Conservation (phyloP, 2,888 invertebrate genomes). For the Rotaria socialis region DNA sequence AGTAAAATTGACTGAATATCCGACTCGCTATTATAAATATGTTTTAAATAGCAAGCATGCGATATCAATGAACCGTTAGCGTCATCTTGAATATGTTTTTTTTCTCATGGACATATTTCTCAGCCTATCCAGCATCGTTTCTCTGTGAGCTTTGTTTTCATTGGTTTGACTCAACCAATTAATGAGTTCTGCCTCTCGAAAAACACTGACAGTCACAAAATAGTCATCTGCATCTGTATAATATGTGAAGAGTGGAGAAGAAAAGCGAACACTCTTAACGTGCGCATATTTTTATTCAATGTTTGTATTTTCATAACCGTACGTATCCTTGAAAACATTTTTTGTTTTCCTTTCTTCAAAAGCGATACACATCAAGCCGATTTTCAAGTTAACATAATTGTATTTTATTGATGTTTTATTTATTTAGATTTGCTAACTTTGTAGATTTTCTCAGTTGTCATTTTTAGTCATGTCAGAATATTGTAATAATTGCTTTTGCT, state of each 20-base stretch:
- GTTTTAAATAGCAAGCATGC: too few relatives aligned
- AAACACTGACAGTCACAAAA: too few relatives aligned
- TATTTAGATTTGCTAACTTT: background rate
- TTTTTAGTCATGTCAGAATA: background rate
- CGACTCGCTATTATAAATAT: too few relatives aligned
- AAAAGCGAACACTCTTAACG: background rate
- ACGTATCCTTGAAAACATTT: background rate
- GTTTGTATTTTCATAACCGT: background rate
- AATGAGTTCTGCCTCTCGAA: too few relatives aligned
- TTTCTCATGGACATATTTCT: background rate
- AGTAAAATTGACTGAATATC: too few relatives aligned
- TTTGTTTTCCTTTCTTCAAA: background rate
- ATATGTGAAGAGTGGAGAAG: background rate
- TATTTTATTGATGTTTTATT: too few relatives aligned
- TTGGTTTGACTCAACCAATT: background rate
- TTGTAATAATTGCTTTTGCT: slow-evolving; percentile 34
- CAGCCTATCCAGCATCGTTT: background rate
- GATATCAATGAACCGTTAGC: background rate
- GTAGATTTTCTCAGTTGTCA: background rate
- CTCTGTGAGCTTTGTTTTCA: background rate
- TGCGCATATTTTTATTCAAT: background rate
- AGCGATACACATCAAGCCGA: background rate
- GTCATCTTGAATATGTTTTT: background rate
- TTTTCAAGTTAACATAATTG: background rate
- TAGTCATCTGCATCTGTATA: too few relatives aligned